These are phyloP conservation scores for Gastrophysa polygoni DNA, from an alignment of 2,888 invertebrate species.

Conservation along the genomic window DNA sequence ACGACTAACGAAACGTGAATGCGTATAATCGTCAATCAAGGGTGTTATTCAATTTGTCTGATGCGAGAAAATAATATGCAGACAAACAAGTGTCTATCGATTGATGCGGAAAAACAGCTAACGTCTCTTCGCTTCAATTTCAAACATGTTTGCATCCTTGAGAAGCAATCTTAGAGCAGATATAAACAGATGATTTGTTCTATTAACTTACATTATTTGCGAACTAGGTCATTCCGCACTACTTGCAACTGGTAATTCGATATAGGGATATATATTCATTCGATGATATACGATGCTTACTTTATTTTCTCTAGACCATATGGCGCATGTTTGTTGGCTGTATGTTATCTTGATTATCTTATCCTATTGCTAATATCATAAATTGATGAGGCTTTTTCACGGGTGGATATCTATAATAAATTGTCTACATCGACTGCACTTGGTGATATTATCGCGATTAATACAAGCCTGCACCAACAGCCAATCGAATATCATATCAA, in stretches of 20 bases:
- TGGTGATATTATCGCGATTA: no score
- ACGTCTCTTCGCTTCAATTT: not conserved
- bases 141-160: not conserved
- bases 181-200: no score
- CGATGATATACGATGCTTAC: no score
- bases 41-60: not conserved
- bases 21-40: not conserved
- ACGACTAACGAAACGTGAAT: no score
- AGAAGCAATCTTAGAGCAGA: no score
- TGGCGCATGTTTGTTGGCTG: not conserved
- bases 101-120: not conserved
- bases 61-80: conserved; percentile 16
- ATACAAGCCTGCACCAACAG: no score
- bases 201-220: not conserved
- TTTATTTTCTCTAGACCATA: not conserved
- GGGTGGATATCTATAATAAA: not conserved
- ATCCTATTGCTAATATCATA: not conserved
- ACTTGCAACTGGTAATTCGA: no score
- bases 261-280: no score
- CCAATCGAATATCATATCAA: no score
- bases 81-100: conserved; percentile 25
- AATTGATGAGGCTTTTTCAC: not conserved
- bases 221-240: not conserved
- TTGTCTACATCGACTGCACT: no score
- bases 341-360: not conserved